Base-by-base conservation (phyloP, 2,888 invertebrate species). In the Actias luna region DNA sequence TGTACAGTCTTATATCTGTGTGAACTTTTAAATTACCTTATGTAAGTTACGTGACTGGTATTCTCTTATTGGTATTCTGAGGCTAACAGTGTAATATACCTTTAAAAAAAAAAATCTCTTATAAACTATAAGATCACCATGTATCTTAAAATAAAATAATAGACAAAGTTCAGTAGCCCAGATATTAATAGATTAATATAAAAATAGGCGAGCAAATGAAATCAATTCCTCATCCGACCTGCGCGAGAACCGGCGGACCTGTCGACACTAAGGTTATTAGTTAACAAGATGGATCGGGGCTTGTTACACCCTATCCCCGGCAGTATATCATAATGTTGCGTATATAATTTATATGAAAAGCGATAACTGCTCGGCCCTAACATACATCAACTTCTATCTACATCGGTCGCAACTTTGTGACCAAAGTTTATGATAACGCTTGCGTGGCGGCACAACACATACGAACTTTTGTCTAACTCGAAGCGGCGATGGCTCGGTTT, bases 331-430 rank as follows among this genome's bases (percentile, higher is more conserved):
- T 75, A 76, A 76, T 72, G 73, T 67, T 63, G 65, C 67, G 67
- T 74, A 77, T 74, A 75, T 76, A 76, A 79, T 78, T 72, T 76
- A 78, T 78, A 76, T 72, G 71, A 60, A 71, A 71, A 68, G 63
- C 65, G 78, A 78, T 75, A 73, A 72, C 71, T 65, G 64, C 16
- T 62, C 35, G 27, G 60, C 66, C 62, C 50, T 61, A 58, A 63
- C 61, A 66, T 72, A 67, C 67, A 70, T 70, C 68, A 71, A 67
- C 66, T 65, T 67, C 69, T 68, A 68, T 68, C 60, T 52, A 42
- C 33, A 52, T 46, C 46, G 35, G 39, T 29, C 27, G 27, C 31
- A 61, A 61, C 39, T 61, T 58, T 61, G 61, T 35, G n/a, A 33
- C 64, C 61, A 35, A 46, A 64, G 57, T 58, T 31, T 29, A 58